phyloP scores from a whole-genome alignment of 2,888 invertebrate species.

The Tromatobia lineatoria region DNA sequence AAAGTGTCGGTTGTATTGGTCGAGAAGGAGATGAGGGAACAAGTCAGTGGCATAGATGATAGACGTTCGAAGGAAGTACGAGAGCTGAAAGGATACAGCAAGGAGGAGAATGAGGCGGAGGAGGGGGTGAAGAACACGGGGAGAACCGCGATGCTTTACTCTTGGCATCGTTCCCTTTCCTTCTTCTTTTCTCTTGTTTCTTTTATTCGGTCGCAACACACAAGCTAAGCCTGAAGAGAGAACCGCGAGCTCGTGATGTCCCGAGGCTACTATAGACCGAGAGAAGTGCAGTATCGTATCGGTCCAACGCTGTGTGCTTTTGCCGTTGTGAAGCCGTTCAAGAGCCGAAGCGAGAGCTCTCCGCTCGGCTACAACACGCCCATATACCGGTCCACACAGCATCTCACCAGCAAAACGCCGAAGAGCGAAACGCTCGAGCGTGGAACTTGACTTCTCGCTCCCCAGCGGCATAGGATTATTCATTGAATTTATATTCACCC shows the following conservation, averaged over 20 bases:
- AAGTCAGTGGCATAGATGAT: constrained; percentile 41
- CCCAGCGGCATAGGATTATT: constrained; percentile 74
- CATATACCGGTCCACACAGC: constrained; percentile 78
- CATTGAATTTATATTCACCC: constrained; percentile 80
- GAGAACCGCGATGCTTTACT: constrained; percentile 50
- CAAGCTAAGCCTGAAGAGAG: constrained; percentile 56
- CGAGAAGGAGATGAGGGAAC: constrained; percentile 56
- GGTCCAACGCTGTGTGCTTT: constrained; percentile 34
- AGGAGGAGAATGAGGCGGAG: neutral
- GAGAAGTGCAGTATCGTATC: constrained; percentile 33
- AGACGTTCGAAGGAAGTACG: constrained; percentile 42
- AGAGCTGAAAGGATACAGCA: constrained; percentile 25
- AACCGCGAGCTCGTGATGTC: constrained; percentile 83
- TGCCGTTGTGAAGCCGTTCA: constrained; percentile 43
- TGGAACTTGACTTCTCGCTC: constrained; percentile 46
- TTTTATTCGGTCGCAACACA: constrained; percentile 44
- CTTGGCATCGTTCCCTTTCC: constrained; percentile 22
- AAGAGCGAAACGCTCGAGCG: constrained; percentile 25
- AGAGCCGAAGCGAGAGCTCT: constrained; percentile 25
- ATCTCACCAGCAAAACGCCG: constrained; percentile 54
- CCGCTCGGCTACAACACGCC: constrained; percentile 77
- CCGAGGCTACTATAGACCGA: constrained; percentile 80
- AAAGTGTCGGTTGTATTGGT: constrained; percentile 26
- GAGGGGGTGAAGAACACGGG: constrained; percentile 13
- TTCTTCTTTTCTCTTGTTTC: constrained; percentile 33